These are phyloP conservation scores for Ambastaia sidthimunki DNA, from an alignment of 2,797 vertebrate genomes.

Conservation along the genomic window DNA sequence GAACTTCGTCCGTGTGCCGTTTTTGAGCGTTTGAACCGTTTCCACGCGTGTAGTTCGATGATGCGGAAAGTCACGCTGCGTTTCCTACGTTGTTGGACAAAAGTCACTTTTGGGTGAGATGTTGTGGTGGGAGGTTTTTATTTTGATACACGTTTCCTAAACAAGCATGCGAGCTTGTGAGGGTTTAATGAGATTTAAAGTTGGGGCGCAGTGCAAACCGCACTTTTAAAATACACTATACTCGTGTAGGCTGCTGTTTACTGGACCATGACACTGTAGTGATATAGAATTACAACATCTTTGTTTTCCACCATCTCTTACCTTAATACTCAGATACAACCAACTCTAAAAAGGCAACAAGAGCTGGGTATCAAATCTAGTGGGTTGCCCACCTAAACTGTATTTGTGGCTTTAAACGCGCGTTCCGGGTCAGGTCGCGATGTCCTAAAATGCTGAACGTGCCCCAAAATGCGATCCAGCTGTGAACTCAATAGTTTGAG, in stretches of 20 bases:
- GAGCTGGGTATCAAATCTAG: background rate
- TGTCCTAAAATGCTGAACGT: background rate
- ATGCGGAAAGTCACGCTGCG: background rate
- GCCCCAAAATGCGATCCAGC: background rate
- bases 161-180: background rate
- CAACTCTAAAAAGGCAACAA: background rate
- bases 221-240: background rate
- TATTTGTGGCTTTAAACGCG: background rate
- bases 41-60: background rate
- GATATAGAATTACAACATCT: background rate
- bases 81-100: background rate
- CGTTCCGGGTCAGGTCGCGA: background rate
- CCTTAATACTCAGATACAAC: background rate
- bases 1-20: background rate
- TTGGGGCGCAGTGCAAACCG: background rate
- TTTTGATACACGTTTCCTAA: background rate
- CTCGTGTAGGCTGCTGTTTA: background rate
- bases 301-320: background rate
- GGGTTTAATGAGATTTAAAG: background rate
- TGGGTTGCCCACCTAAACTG: background rate
- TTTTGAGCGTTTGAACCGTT: background rate
- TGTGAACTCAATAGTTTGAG: background rate
- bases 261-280: slow-evolving; percentile 16
- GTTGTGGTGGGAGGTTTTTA: background rate
- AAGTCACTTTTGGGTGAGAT: background rate